Evolutionary conservation across 2,113 vertebrate species (phyloP).

Genomic region (Bubo scandiacus): DNA sequence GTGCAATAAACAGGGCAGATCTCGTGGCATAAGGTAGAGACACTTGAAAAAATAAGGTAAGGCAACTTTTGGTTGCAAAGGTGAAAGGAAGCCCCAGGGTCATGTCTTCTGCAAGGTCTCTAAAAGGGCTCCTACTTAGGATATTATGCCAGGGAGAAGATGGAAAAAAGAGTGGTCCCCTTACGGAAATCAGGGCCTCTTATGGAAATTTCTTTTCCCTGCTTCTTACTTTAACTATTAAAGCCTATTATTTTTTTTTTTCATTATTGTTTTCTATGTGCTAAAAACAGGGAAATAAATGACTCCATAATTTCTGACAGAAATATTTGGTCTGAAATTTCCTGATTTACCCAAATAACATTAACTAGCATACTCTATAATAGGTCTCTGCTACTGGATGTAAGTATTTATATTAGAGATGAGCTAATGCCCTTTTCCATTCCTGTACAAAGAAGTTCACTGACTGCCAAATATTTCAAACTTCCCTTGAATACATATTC

Average conservation of each 20-base stretch:
- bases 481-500: not conserved
- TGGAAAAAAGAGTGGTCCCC: not conserved
- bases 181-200: not conserved
- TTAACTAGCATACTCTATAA: not conserved
- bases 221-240: not conserved
- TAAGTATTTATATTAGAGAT: slow-evolving; percentile 5
- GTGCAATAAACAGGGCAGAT: rapidly evolving
- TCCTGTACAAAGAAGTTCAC: not conserved
- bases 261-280: not conserved
- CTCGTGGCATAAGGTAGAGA: not conserved
- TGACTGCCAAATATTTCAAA: not conserved
- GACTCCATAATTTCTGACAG: not conserved
- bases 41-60: not conserved
- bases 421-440: not conserved
- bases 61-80: not conserved
- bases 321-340: slow-evolving; percentile 48
- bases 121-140: not conserved
- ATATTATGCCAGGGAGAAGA: not conserved
- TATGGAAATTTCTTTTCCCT: not conserved
- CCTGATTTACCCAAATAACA: not conserved
- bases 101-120: not conserved
- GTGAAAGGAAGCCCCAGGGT: not conserved
- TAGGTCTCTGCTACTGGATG: not conserved
- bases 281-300: slow-evolving; percentile 27
- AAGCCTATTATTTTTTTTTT: not conserved